Evolutionary conservation across 2,797 vertebrate species (phyloP).

Genomic region (Squalus acanthias): DNA sequence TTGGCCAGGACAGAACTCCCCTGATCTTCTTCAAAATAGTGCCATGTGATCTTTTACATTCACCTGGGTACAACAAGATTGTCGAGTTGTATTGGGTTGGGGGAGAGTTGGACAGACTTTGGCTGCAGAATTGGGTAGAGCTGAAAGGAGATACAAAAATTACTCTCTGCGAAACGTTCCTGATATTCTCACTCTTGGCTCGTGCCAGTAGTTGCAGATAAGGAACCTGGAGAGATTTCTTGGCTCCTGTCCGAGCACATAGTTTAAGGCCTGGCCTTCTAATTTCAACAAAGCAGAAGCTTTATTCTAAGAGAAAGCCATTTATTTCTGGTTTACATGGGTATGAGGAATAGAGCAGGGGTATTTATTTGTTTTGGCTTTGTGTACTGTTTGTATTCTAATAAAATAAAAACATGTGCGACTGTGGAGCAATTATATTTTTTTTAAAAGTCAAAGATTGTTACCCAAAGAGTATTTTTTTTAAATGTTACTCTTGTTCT

Average conservation of each 20-base stretch:
- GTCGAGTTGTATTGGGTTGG: background rate
- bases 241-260: background rate
- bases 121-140: background rate
- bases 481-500: background rate
- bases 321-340: background rate
- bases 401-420: background rate
- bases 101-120: background rate
- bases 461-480: background rate
- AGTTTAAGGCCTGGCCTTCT: background rate
- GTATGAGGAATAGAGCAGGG: background rate
- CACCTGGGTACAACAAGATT: background rate
- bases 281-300: background rate
- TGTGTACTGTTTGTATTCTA: background rate
- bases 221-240: background rate
- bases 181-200: background rate
- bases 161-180: background rate
- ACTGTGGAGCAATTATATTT: background rate
- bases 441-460: background rate
- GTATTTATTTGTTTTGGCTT: background rate
- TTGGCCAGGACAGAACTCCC: background rate
- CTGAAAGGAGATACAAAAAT: background rate
- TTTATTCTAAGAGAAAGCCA: background rate
- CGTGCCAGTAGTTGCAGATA: background rate
- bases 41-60: background rate
- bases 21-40: background rate